These are phyloP conservation scores for Takifugu flavidus DNA, from an alignment of 2,113 vertebrate genomes.

Conservation along the genomic window DNA sequence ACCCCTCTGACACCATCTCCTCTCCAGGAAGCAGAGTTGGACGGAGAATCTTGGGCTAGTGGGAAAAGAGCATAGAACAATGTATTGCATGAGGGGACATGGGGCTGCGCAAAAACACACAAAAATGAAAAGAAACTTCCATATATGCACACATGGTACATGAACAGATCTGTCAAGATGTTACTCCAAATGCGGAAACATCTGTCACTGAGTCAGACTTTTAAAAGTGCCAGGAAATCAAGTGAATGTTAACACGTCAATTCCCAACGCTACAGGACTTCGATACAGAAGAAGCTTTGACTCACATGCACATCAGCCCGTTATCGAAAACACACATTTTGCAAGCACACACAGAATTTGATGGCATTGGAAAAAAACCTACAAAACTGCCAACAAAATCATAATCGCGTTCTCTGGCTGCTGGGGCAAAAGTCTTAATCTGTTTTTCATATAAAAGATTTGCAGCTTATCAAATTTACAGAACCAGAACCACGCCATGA, in stretches of 20 bases:
- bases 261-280: conserved; percentile 24
- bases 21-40: conserved; percentile 91
- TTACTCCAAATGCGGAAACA: conserved; percentile 8
- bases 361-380: conserved; percentile 10
- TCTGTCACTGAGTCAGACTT: conserved; percentile 26
- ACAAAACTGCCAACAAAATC: conserved; percentile 25
- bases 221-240: conserved; percentile 22
- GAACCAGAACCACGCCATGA: conserved; percentile 14
- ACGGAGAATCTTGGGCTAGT: conserved; percentile 93
- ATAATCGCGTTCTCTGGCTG: conserved; percentile 8
- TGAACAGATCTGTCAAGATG: conserved; percentile 7
- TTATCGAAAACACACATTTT: conserved; percentile 23
- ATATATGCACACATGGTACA: not conserved
- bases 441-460: conserved; percentile 28
- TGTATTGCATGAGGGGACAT: conserved; percentile 6
- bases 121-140: too few relatives aligned
- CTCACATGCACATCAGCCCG: conserved; percentile 28
- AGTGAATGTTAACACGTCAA: conserved; percentile 40
- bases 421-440: conserved; percentile 11
- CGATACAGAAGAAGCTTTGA: conserved; percentile 12
- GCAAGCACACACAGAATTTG: conserved; percentile 1
- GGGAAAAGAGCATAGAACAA: conserved; percentile 16
- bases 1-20: conserved; percentile 90
- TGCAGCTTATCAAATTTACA: conserved; percentile 7
- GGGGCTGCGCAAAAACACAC: not conserved